These are phyloP conservation scores for Zaprionus ornatus DNA, from an alignment of 1,140 invertebrate genomes.

Conservation along the genomic window DNA sequence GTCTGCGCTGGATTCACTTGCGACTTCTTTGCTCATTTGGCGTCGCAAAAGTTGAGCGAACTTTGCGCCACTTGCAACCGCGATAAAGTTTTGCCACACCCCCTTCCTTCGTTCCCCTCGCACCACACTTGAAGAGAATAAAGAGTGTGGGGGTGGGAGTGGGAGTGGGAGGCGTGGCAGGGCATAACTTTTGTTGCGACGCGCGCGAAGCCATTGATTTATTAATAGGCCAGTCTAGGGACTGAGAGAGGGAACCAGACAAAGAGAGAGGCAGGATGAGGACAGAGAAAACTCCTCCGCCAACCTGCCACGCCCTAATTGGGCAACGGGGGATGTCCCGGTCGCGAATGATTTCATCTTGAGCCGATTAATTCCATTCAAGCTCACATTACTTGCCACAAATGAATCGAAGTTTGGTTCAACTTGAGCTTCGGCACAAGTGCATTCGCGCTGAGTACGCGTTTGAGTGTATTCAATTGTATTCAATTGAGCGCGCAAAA, in stretches of 20 bases:
- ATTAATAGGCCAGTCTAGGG: slow-evolving; percentile 55
- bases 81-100: slow-evolving; percentile 62
- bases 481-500: slow-evolving; percentile 1
- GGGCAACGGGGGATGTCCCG: not conserved
- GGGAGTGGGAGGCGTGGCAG: not conserved
- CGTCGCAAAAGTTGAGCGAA: slow-evolving; percentile 65
- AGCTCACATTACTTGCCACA: not conserved
- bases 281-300: not conserved
- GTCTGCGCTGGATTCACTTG: slow-evolving; percentile 4
- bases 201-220: slow-evolving; percentile 70
- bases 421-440: not conserved
- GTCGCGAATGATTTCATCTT: not conserved
- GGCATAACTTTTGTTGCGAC: slow-evolving; percentile 62
- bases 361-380: slow-evolving; percentile 9
- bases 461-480: slow-evolving; percentile 5
- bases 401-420: not conserved
- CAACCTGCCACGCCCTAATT: not conserved
- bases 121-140: not conserved
- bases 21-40: slow-evolving; percentile 61
- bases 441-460: not conserved
- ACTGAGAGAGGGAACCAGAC: not conserved
- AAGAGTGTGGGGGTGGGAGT: not conserved
- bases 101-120: not conserved
- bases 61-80: slow-evolving; percentile 69
- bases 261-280: too few species aligned